Evolutionary conservation across 2,888 invertebrate species (phyloP).

Genomic region (Allacma fusca): DNA sequence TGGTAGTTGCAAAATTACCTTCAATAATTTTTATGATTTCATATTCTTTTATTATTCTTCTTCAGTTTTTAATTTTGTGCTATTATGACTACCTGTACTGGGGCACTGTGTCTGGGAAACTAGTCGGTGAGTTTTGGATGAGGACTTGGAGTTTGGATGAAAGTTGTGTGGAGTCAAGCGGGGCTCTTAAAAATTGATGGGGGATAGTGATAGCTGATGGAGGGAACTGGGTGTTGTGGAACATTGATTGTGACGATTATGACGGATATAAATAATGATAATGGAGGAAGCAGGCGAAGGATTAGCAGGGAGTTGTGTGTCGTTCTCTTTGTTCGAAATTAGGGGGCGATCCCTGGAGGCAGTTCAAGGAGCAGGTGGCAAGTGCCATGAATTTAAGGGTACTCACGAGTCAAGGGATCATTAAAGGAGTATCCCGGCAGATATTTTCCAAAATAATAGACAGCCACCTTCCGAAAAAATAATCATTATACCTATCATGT

Average conservation of each 20-base stretch:
- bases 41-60: too few relatives aligned
- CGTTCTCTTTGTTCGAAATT: background rate
- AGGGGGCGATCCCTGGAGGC: conserved; percentile 25
- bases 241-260: conserved; percentile 12
- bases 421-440: conserved; percentile 4
- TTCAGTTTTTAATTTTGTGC: too few relatives aligned
- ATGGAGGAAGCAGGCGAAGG: conserved; percentile 28
- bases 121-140: too few relatives aligned
- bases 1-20: too few relatives aligned
- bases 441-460: background rate
- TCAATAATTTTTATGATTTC: too few relatives aligned
- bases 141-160: too few relatives aligned
- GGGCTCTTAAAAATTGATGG: too few relatives aligned
- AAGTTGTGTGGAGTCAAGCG: too few relatives aligned
- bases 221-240: background rate
- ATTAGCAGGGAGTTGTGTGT: conserved; percentile 20
- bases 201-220: background rate
- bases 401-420: conserved; percentile 29
- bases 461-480: background rate
- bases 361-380: conserved; percentile 26
- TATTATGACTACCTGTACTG: too few relatives aligned
- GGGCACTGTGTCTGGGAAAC: too few relatives aligned
- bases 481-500: background rate
- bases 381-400: conserved; percentile 31
- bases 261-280: conserved; percentile 1